phyloP scores from a whole-genome alignment of 2,113 vertebrate genomes.

The Colius striatus region DNA sequence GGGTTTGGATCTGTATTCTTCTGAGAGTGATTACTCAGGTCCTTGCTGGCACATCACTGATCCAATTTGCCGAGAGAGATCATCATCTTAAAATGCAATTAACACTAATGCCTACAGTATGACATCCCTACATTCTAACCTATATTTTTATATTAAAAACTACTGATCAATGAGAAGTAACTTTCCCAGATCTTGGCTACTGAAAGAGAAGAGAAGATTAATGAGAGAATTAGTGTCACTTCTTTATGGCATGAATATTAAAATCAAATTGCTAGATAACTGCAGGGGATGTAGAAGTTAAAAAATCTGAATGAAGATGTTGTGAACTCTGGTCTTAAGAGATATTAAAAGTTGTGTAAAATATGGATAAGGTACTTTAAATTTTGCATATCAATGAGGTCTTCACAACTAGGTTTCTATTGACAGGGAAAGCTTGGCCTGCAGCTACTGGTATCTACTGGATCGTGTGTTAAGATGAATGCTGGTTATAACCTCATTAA shows the following conservation, averaged over 20 bases:
- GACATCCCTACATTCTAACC: slow-evolving; percentile 36
- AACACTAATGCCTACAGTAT: slow-evolving; percentile 30
- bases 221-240: slow-evolving; percentile 46
- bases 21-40: slow-evolving; percentile 5
- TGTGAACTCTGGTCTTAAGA: background rate
- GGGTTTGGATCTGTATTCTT: slow-evolving; percentile 7
- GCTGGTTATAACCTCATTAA: background rate
- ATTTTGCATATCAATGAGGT: background rate
- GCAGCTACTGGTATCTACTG: background rate
- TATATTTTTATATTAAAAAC: slow-evolving; percentile 55
- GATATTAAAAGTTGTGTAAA: slow-evolving; percentile 11
- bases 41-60: slow-evolving; percentile 31
- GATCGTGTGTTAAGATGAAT: background rate
- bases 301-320: slow-evolving; percentile 1
- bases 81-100: slow-evolving; percentile 57
- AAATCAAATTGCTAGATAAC: slow-evolving; percentile 50
- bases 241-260: slow-evolving; percentile 32
- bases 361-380: background rate
- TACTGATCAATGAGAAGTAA: slow-evolving; percentile 55
- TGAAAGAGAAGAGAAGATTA: slow-evolving; percentile 53
- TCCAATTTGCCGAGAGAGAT: slow-evolving; percentile 48
- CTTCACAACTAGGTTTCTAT: background rate
- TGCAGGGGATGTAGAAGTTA: background rate
- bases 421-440: background rate
- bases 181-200: slow-evolving; percentile 46